phyloP scores from a whole-genome alignment of 2,113 vertebrate genomes.

The Elaphurus davidianus region DNA sequence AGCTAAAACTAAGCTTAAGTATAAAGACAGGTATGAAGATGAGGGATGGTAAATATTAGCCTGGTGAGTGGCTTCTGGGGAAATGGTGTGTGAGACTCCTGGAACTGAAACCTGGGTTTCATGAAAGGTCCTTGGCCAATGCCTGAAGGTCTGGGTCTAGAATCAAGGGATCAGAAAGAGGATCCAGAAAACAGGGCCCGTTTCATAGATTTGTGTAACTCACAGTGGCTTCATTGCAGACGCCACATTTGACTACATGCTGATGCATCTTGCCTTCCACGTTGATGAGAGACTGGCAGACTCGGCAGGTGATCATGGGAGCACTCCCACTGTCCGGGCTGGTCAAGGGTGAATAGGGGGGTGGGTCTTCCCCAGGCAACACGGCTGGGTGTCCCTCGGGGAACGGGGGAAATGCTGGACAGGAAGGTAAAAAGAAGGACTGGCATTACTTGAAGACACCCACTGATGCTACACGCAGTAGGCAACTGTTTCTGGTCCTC shows the following conservation, averaged over 20 bases:
- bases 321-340: slow-evolving; percentile 92
- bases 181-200: slow-evolving; percentile 32
- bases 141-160: not conserved
- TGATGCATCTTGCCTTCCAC: slow-evolving; percentile 97
- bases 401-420: slow-evolving; percentile 87
- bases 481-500: not conserved
- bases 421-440: slow-evolving; percentile 7
- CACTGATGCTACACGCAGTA: not conserved
- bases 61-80: not conserved
- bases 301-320: slow-evolving; percentile 92
- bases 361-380: slow-evolving; percentile 91
- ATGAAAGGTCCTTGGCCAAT: not conserved
- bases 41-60: not conserved
- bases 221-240: slow-evolving; percentile 96
- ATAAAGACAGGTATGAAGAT: not conserved
- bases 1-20: not conserved
- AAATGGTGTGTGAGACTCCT: not conserved
- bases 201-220: slow-evolving; percentile 35
- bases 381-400: slow-evolving; percentile 87
- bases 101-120: slow-evolving; percentile 58
- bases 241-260: slow-evolving; percentile 93
- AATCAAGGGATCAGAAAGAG: slow-evolving; percentile 36
- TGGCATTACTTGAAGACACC: not conserved
- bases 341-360: slow-evolving; percentile 91
- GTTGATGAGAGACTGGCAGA: slow-evolving; percentile 93